Evolutionary conservation across 2,888 invertebrate species (phyloP), one percentile per base, ranked within the genome.

Genomic region (Biston betularia): DNA sequence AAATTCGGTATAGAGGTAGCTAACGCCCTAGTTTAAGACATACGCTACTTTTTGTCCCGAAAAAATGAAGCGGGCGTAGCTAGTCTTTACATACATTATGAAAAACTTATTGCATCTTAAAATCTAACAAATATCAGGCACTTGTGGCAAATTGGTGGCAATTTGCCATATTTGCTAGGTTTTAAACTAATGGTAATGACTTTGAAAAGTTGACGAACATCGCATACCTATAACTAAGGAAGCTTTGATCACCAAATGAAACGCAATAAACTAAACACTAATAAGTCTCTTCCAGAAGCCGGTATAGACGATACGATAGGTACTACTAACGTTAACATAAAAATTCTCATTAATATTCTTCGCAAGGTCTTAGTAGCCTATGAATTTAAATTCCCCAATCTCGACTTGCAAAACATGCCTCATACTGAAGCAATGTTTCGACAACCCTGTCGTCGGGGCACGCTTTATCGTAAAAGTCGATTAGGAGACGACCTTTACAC

Each of bases 401-500:
- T 53, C n/a, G 49, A 62, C 24, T 66, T 53, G 33, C 35, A 48
- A 61, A 56, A 42, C 49, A 38, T 56, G 50, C 24, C 15, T 63
- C 35, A 45, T 60, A 38, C 56, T 56, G 15, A 12, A 33, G 45
- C 14, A 12, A 63, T 53, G 60, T 67, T 65, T 55, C 61, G 64
- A 34, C 67, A 70, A 58, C 72, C 70, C 63, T 73, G 58, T 61
- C 55, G 46, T 68, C 66, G 33, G 59, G 63, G 70, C 70, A 42
- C 53, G 68, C 63, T 72, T 69, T 75, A 75, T 63, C 72, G 65
- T 53, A 55, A 69, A 73, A 74, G 68, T 73, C 74, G 70, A 75
- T 79, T 75, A 71, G 58, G 67, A 68, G 66, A 52, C 65, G 75
- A 75, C 77, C 75, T 79, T 77, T 74, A 69, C 65, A 67, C 63